Evolutionary conservation across 1,140 invertebrate genomes (phyloP), one percentile per base, ranked within the genome.

Genomic region (Hyles euphorbiae): DNA sequence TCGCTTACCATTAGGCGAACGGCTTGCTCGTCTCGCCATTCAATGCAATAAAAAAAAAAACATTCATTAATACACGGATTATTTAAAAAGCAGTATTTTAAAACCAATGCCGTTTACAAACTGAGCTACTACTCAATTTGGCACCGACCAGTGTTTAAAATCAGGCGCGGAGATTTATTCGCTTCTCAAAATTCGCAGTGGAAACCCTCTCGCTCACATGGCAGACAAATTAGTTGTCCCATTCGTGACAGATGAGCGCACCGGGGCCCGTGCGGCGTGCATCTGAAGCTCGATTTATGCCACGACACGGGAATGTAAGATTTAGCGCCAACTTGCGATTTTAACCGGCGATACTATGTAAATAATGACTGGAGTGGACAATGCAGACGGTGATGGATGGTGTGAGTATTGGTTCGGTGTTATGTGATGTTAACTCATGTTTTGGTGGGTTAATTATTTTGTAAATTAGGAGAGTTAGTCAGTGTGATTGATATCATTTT

Each of bases 171-270:
- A 71, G 70, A 80, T 81, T 80, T 81, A 80, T 81, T 56, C 43
- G 65, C 65, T 57, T 70, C 68, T 74, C 69, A 64, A 67, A 66
- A 62, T 65, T 64, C 57, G 61, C 49, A 57, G 46, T 51, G 45
- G 49, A 43, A 53, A 58, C 46, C 57, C 56, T 43, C 33, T 59
- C 63, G 70, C 71, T 73, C 65, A 65, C 70, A 70, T 61, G 66
- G 60, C 61, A 67, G 74, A 76, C 74, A 83, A 81, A 83, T 83
- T 80, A 80, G 72, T 72, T 75, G 74, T 74, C 74, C 72, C 68
- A 58, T 55, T 54, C 60, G 60, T 79, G 76, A 79, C 70, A 72
- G 69, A 78, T 68, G 69, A 67, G 59, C 61, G 67, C 61, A 69
- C 63, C 61, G 53, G 53, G 54, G 12, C 36, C 47, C 36, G 53